Conservation (phyloP, 1,140 invertebrate genomes). For the Idris sp. region DNA sequence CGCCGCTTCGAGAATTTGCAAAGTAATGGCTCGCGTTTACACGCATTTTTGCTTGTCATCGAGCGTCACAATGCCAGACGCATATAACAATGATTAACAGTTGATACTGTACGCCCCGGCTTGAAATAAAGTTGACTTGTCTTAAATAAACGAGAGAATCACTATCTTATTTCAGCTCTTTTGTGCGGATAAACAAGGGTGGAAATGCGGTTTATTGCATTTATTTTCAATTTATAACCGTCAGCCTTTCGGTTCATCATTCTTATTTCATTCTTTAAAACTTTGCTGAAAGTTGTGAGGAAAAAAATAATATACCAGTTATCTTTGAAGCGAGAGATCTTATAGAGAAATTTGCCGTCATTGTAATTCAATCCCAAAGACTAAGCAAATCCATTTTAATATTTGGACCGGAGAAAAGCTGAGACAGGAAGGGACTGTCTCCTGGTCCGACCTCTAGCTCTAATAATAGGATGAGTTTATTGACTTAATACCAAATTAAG, state of each 20-base stretch:
- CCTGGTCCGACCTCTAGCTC: conserved; percentile 14
- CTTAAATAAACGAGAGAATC: conserved; percentile 9
- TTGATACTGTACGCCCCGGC: conserved; percentile 27
- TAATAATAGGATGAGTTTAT: conserved; percentile 56
- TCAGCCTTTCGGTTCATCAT: too few species aligned
- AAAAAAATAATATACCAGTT: too few species aligned
- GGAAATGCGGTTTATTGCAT: conserved; percentile 24
- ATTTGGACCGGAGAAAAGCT: conserved; percentile 23
- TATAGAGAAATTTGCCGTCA: conserved; percentile 12
- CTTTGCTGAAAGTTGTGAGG: too few species aligned
- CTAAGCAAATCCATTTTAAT: conserved; percentile 47
- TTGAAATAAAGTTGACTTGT: conserved; percentile 36
- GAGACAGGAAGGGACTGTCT: conserved; percentile 35
- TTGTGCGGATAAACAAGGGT: too few species aligned
- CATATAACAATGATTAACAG: conserved; percentile 46
- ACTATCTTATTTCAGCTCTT: conserved; percentile 23
- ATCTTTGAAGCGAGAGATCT: background rate
- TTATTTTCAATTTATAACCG: conserved; percentile 43
- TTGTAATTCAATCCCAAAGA: conserved; percentile 49
- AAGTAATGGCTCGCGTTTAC: conserved; percentile 44
- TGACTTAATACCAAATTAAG: conserved; percentile 52
- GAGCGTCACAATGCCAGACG: conserved; percentile 13
- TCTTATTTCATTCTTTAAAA: too few species aligned
- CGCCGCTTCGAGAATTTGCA: conserved; percentile 13
- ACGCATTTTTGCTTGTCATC: conserved; percentile 47